Evolutionary conservation across 2,113 vertebrate genomes (phyloP), one percentile per base, ranked within the genome.

Genomic region (Perca fluviatilis): DNA sequence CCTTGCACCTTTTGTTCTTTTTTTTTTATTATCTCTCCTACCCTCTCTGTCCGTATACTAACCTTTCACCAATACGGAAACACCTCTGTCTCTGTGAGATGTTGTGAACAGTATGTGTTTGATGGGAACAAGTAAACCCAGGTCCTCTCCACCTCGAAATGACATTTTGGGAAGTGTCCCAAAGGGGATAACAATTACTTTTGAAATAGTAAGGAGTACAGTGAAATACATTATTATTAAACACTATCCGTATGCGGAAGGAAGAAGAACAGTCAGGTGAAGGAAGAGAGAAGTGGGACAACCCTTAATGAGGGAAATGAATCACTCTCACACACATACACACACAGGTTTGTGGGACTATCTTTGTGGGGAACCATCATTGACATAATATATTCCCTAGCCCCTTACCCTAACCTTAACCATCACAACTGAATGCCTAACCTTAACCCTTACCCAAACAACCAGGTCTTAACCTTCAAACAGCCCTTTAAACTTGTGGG

Each of bases 241-340:
- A 79, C 14, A 51, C 5, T 40, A 43, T 33, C 11, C 3, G 2
- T 25, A 23, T 74, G 16, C 1, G 1, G 3, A 67, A n/a, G 53
- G 60, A 84, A 84, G 43, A 62, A 50, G 43, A 62, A 50, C n/a
- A 54, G 76, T 57, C 66, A 63, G 76, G 72, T 74, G 60, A 85
- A 56, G 58, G 64, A 79, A 30, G 54, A 65, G 40, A 62, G 43
- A 87, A 87, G 72, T 77, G 72, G 77, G 83, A 86, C 86, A 79
- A 56, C 19, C 36, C 21, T 74, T 79, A 86, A 86, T 64, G 80
- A 86, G 62, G 66, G 70, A 79, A 82, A 88, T 84, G 25, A 87
- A 86, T 90, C 33, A 1, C 33, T 33, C 33, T 1, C 33, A 1
- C 61, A 33, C 79, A 36, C 57, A 75, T 66, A 75, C 67, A 75